A percentile compares a stretch with the other conserved stretches of the same genome.
phyloP scores from a whole-genome alignment of 2,888 invertebrate genomes.

The Parnassius mnemosyne region DNA sequence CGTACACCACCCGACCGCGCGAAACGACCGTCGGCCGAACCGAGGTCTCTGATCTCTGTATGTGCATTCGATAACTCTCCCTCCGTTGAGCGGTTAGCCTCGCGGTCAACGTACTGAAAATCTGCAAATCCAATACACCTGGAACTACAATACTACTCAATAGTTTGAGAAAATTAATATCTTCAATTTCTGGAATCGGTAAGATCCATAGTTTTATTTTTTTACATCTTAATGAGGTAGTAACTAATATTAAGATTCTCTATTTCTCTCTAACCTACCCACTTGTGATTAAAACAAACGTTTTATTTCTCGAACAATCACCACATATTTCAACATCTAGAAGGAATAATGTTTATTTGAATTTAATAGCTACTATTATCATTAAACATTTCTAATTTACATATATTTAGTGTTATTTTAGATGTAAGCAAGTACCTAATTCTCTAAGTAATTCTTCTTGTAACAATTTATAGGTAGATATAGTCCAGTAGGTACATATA shows the following conservation, averaged over 20 bases:
- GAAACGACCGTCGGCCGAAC: conserved; percentile 33
- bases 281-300: background rate
- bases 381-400: too few species aligned
- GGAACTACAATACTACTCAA: conserved; percentile 9
- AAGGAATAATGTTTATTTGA: background rate
- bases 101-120: conserved; percentile 34
- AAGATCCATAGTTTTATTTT: conserved; percentile 13
- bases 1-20: conserved; percentile 39
- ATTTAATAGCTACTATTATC: too few species aligned
- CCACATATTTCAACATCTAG: background rate
- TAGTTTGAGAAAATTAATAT: conserved; percentile 5
- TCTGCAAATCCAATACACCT: conserved; percentile 24
- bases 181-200: conserved; percentile 28
- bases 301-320: background rate
- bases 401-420: too few species aligned
- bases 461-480: too few species aligned
- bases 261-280: background rate
- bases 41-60: conserved; percentile 10
- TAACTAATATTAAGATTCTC: too few species aligned
- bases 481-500: too few species aligned
- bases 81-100: conserved; percentile 46
- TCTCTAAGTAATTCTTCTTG: too few species aligned
- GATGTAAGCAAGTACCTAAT: too few species aligned
- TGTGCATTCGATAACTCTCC: conserved; percentile 45
- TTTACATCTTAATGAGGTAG: too few species aligned